Evolutionary conservation across 2,113 vertebrate genomes (phyloP), one percentile per base, ranked within the genome.

Genomic region (Xiphias gladius): DNA sequence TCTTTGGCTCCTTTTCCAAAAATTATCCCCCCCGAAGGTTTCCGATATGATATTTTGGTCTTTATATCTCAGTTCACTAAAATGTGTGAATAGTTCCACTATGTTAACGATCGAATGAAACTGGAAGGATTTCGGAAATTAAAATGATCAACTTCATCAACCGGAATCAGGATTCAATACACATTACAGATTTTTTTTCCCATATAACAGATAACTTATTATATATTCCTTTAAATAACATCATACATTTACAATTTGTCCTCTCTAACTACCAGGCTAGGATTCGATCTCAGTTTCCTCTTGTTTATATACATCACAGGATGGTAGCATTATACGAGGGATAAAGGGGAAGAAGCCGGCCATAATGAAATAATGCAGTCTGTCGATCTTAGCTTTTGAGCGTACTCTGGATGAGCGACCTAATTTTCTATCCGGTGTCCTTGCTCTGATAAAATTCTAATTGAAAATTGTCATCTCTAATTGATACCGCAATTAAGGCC

Each of bases 401-500:
- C 78, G 20, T 7, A 24, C 13, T 59, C 11, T n/a, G 19, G 48
- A 79, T 9, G 59, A 85, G 43, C 46, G 55, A 57, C 8, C 64
- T 66, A 20, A 73, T 80, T 86, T n/a, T 77, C 72, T 73, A 11
- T 70, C 70, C 73, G 35, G 46, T 61, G 65, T 73, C 71, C 68
- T 86, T 41, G 67, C 82, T 74, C 79, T 81, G 82, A 78, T 86
- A 79, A 82, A 68, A 80, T 71, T 32, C 70, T 86, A 79, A 88
- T 77, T 88, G 68, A 88, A 83, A 85, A 87, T 86, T 88, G 81
- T 83, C 86, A 76, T 73, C 63, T 85, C 35, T 92, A 84, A 92
- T 83, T 89, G 79, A 86, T 86, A 59, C 66, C 62, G 46, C 88
- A 80, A 86, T 92, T 83, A 89, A 70, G 30, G 39, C 72, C n/a